Conservation (phyloP, 2,888 invertebrate species). For the Yponomeuta sedellus region DNA sequence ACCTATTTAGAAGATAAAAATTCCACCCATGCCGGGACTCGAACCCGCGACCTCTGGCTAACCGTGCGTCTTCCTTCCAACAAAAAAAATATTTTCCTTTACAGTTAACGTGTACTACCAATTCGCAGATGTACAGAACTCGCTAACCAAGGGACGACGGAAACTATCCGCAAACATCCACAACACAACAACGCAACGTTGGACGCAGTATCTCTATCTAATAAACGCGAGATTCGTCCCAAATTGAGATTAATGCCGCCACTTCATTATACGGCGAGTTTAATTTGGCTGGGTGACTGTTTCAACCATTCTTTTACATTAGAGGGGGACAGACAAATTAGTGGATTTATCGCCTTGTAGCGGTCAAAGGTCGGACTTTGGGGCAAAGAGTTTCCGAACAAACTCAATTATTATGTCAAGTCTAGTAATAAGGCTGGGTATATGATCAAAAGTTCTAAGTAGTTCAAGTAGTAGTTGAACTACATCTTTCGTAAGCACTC, state of each 20-base stretch:
- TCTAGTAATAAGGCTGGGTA: background rate
- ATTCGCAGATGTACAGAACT: too few relatives aligned
- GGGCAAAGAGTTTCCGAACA: background rate
- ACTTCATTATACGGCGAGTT: conserved; percentile 64
- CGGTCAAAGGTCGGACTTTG: background rate
- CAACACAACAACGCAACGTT: background rate
- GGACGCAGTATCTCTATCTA: background rate
- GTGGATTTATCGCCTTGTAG: conserved; percentile 43
- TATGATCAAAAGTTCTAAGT: too few relatives aligned
- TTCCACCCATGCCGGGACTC: too few relatives aligned
- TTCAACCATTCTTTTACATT: conserved; percentile 65
- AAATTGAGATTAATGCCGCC: conserved; percentile 69
- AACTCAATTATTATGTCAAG: background rate
- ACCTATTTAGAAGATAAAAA: too few relatives aligned
- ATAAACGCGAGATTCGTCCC: conserved; percentile 22
- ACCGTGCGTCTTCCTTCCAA: too few relatives aligned
- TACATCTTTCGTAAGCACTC: too few relatives aligned
- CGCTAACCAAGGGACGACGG: background rate
- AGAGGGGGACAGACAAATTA: conserved; percentile 54
- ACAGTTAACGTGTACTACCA: too few relatives aligned
- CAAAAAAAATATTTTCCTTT: too few relatives aligned
- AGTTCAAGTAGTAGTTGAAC: too few relatives aligned
- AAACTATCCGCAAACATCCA: background rate
- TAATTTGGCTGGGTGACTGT: conserved; percentile 55
- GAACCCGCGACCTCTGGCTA: too few relatives aligned